These are phyloP conservation scores for Grantiella picta DNA, from an alignment of 2,113 vertebrate species.

Conservation along the genomic window DNA sequence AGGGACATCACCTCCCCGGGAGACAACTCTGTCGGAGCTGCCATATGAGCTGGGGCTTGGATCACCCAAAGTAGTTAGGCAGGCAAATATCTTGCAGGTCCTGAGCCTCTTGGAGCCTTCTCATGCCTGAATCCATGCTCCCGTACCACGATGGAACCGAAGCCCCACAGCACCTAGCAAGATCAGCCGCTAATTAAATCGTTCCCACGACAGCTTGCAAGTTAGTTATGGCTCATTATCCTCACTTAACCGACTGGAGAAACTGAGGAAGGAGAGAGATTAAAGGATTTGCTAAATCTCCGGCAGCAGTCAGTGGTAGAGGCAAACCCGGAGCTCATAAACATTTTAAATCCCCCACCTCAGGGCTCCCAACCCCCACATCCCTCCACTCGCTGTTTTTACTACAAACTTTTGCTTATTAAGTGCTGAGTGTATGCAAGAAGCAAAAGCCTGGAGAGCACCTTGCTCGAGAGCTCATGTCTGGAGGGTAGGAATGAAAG, in stretches of 20 bases:
- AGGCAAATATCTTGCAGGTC: slow-evolving; percentile 31
- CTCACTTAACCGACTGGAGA: slow-evolving; percentile 59
- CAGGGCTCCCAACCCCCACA: neutral
- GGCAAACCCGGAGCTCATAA: slow-evolving; percentile 17
- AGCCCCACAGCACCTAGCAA: slow-evolving; percentile 41
- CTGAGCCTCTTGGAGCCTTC: slow-evolving; percentile 1
- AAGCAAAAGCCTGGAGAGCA: neutral
- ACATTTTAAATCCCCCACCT: slow-evolving; percentile 35
- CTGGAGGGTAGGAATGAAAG: neutral
- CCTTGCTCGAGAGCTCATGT: neutral
- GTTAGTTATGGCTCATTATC: slow-evolving; percentile 66
- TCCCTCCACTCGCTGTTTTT: neutral
- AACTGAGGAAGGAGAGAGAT: slow-evolving; percentile 65
- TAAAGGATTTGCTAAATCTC: slow-evolving; percentile 62
- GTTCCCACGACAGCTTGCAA: slow-evolving; percentile 48
- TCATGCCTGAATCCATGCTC: neutral
- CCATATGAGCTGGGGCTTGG: accelerated
- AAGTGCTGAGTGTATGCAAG: neutral
- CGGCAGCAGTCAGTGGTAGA: slow-evolving; percentile 19
- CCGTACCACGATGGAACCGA: neutral
- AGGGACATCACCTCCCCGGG: accelerated
- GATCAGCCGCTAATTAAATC: slow-evolving; percentile 57
- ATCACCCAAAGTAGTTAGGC: neutral
- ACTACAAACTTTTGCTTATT: neutral
- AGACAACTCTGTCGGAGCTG: neutral